phyloP scores from a whole-genome alignment of 1,140 invertebrate genomes.

The Rhopalosiphum maidis region DNA sequence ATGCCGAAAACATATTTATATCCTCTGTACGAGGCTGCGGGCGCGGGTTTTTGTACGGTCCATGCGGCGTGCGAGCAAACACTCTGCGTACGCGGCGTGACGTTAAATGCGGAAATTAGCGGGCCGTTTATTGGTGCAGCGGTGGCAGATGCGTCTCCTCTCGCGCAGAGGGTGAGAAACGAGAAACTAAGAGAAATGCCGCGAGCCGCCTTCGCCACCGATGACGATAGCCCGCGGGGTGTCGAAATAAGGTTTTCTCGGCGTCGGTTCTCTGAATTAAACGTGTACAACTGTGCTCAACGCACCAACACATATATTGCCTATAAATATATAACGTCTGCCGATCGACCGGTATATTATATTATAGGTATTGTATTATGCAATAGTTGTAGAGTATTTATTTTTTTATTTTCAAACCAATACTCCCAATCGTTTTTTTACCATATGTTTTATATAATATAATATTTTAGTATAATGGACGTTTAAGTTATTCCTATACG shows the following conservation, averaged over 20 bases:
- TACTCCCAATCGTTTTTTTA: not conserved
- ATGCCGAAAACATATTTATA: not conserved
- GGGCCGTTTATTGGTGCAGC: not conserved
- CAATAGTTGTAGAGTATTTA: not conserved
- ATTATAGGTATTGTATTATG: too few relatives aligned
- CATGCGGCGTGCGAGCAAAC: not conserved
- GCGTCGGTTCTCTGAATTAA: not conserved
- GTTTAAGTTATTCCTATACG: not conserved
- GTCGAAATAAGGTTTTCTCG: slow-evolving; percentile 20
- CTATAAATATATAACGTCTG: not conserved
- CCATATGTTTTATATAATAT: not conserved
- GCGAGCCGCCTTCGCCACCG: not conserved
- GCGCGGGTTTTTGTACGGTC: not conserved
- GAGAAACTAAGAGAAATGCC: not conserved
- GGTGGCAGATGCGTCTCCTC: not conserved
- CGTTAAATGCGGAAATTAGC: not conserved
- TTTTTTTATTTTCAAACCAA: not conserved
- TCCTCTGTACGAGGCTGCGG: not conserved
- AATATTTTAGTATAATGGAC: not conserved
- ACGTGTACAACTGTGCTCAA: not conserved
- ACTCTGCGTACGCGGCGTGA: not conserved
- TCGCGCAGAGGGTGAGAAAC: not conserved
- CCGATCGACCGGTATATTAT: not conserved
- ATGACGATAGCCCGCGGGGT: not conserved
- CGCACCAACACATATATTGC: not conserved